Percentiles rank a stretch among this genome's conserved stretches.
These are phyloP conservation scores for Python bivittatus DNA, from an alignment of 2,113 vertebrate genomes.

Conservation along the genomic window DNA sequence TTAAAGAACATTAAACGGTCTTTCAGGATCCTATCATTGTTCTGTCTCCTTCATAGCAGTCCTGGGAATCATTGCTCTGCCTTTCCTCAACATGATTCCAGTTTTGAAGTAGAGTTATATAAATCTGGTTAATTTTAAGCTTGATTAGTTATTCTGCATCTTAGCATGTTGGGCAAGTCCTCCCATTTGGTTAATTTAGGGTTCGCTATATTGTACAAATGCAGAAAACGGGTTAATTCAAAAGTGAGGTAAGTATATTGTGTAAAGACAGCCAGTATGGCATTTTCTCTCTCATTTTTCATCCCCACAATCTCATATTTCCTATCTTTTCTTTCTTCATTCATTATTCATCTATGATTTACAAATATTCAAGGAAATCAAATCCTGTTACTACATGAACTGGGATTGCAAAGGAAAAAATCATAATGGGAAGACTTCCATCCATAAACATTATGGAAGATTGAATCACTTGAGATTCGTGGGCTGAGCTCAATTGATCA, in stretches of 20 bases:
- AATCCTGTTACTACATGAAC: too few relatives aligned
- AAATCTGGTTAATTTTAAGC: too few relatives aligned
- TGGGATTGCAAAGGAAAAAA: neutral
- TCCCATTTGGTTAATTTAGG: too few relatives aligned
- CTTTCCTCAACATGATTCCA: neutral
- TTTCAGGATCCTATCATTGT: neutral
- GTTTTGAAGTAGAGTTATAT: too few relatives aligned
- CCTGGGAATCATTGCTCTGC: too few relatives aligned
- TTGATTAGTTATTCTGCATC: too few relatives aligned
- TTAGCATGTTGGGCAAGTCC: too few relatives aligned
- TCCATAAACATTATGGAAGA: neutral
- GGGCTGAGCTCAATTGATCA: conserved; percentile 56
- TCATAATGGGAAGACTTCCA: neutral
- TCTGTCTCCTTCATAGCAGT: neutral
- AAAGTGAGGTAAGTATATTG: too few relatives aligned
- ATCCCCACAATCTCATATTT: neutral
- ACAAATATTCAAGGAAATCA: neutral
- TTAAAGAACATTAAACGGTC: too few relatives aligned
- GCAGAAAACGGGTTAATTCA: too few relatives aligned
- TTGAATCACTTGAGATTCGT: fast-evolving
- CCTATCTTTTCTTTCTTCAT: too few relatives aligned
- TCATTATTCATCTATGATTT: neutral
- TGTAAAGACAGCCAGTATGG: neutral
- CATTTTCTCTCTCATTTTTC: neutral
- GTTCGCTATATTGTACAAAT: too few relatives aligned